These are phyloP conservation scores for Pseudochromis fuscus DNA, from an alignment of 2,797 vertebrate genomes.

Conservation along the genomic window DNA sequence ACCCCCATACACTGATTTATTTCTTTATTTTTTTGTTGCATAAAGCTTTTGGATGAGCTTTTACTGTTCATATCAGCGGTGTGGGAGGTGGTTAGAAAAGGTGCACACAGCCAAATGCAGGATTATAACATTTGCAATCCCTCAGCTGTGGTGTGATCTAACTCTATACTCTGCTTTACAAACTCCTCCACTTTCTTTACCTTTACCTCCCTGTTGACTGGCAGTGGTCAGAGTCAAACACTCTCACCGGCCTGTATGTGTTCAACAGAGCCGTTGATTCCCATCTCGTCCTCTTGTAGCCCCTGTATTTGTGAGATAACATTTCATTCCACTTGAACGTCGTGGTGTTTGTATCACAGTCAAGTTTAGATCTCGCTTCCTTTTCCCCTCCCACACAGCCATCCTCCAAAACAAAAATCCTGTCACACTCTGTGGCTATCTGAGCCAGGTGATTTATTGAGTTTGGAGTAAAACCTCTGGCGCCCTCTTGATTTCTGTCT, in stretches of 20 bases:
- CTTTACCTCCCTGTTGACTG: background rate
- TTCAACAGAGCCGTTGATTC: conserved; percentile 29
- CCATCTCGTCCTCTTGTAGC: conserved; percentile 17
- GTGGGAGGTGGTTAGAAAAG: conserved; percentile 13
- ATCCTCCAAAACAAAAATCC: conserved; percentile 30
- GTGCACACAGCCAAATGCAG: conserved; percentile 12
- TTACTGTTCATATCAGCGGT: conserved; percentile 1
- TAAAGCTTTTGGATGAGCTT: conserved; percentile 8
- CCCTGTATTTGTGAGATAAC: conserved; percentile 11
- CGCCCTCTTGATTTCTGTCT: conserved; percentile 63
- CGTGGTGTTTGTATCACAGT: conserved; percentile 31
- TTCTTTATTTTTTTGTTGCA: conserved; percentile 5
- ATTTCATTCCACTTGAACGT: conserved; percentile 31
- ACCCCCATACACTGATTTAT: conserved; percentile 19
- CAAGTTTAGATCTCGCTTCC: conserved; percentile 18
- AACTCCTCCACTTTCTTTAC: background rate
- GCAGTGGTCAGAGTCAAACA: background rate
- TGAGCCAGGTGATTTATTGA: conserved; percentile 66
- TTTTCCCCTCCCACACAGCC: conserved; percentile 2
- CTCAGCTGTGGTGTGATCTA: conserved; percentile 21
- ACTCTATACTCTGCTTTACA: conserved; percentile 20
- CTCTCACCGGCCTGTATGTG: background rate
- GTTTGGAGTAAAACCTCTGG: conserved; percentile 60
- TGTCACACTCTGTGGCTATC: conserved; percentile 46
- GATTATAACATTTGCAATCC: conserved; percentile 11